A percentile compares a stretch with the other conserved stretches of the same genome.
phyloP scores from a whole-genome alignment of 1,140 invertebrate genomes.

The Drosophila chauvacae region DNA sequence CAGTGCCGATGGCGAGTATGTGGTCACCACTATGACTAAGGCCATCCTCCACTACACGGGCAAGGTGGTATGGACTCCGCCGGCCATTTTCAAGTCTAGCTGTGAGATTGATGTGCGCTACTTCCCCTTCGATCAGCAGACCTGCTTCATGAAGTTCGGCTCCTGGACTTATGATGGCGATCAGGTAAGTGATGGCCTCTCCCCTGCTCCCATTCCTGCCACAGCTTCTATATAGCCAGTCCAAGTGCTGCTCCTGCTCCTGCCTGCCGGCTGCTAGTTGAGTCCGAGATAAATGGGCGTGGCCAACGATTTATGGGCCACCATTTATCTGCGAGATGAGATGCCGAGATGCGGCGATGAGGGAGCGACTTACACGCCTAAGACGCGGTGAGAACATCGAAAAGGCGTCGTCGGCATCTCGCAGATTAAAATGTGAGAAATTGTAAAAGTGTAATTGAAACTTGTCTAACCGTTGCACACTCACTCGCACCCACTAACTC shows the following conservation, averaged over 20 bases:
- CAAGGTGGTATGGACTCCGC: conserved; percentile 95
- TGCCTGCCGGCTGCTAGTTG: conserved; percentile 6
- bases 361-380: conserved; percentile 68
- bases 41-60: conserved; percentile 96
- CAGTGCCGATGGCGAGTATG: conserved; percentile 98
- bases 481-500: conserved; percentile 23
- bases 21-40: conserved; percentile 99
- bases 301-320: conserved; percentile 64
- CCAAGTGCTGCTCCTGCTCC: neutral
- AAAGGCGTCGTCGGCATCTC: conserved; percentile 64
- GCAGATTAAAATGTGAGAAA: conserved; percentile 82
- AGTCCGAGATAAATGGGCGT: conserved; percentile 55
- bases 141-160: conserved; percentile 98
- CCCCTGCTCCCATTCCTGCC: neutral
- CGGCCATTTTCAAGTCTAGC: conserved; percentile 99
- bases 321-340: conserved; percentile 58
- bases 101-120: conserved; percentile 98
- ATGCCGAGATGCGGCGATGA: conserved; percentile 15
- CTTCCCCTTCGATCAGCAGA: conserved; percentile 99
- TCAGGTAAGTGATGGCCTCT: conserved; percentile 87
- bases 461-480: conserved; percentile 74
- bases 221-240: too few relatives aligned
- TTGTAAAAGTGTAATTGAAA: conserved; percentile 83
- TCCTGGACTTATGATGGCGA: conserved; percentile 99
- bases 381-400: conserved; percentile 71